These are phyloP conservation scores for Heliocidaris tuberculata DNA, from an alignment of 35 echinoderm and acorn worm species.

Conservation along the genomic window DNA sequence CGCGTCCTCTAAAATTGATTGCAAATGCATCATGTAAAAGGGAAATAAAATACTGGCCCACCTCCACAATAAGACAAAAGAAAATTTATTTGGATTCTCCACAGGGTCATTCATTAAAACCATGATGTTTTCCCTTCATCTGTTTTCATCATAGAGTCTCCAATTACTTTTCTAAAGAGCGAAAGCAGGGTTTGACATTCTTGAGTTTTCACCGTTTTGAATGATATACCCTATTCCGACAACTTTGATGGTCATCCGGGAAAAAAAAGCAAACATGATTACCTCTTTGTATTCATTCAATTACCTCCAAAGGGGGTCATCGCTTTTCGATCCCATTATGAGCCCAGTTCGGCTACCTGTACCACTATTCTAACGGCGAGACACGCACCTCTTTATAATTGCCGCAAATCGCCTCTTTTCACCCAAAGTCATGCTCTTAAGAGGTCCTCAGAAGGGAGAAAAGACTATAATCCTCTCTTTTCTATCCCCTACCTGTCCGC, in stretches of 20 bases:
- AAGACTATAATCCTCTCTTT: constrained; percentile 43
- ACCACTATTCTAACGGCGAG: constrained; percentile 42
- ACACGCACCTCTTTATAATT: constrained; percentile 39
- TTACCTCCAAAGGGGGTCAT: constrained; percentile 19
- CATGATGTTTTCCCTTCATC: neutral
- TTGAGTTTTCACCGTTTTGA: constrained; percentile 3
- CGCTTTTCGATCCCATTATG: neutral
- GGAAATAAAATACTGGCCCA: neutral
- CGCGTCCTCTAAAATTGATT: neutral
- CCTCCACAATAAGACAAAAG: neutral
- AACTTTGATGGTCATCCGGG: neutral
- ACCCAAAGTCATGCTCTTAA: constrained; percentile 50
- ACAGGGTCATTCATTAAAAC: constrained; percentile 2
- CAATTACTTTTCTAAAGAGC: neutral
- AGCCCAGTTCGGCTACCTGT: constrained; percentile 14
- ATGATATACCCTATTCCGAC: neutral
- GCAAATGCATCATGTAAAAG: neutral
- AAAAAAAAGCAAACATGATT: neutral
- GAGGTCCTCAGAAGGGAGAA: constrained; percentile 1
- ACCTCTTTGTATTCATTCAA: constrained; percentile 21
- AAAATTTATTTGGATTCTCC: neutral
- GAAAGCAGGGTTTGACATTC: neutral
- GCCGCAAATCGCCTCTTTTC: constrained; percentile 39
- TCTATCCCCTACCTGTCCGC: neutral
- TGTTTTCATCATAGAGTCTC: neutral